Evolutionary conservation across 35 echinoderm and acorn worm species (phyloP).

Genomic region (Anneissia japonica): DNA sequence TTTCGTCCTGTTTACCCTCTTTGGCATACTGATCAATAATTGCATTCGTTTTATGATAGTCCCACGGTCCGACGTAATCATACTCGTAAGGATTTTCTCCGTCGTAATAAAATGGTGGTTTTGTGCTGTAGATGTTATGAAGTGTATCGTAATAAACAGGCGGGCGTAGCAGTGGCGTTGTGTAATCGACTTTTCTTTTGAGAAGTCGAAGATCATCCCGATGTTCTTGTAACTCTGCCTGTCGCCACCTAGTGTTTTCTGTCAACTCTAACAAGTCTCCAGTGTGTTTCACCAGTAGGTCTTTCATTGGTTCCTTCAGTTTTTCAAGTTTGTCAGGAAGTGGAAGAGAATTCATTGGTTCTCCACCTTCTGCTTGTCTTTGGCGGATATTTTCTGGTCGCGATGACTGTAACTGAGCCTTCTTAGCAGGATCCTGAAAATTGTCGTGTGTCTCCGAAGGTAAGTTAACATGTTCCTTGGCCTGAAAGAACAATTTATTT

Average conservation of each 20-base stretch:
- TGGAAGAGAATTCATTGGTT: not conserved
- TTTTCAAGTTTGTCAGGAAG: slow-evolving; percentile 14
- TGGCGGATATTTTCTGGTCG: slow-evolving; percentile 46
- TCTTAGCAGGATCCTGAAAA: slow-evolving; percentile 55
- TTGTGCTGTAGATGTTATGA: slow-evolving; percentile 83
- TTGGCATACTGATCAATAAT: slow-evolving; percentile 52
- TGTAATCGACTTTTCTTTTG: slow-evolving; percentile 84
- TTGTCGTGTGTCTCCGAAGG: slow-evolving; percentile 65
- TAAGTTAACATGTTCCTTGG: slow-evolving; percentile 56
- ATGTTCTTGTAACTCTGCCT: slow-evolving; percentile 82
- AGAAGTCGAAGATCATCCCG: slow-evolving; percentile 75
- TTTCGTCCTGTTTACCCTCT: slow-evolving; percentile 45
- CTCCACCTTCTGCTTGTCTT: not conserved
- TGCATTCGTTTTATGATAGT: slow-evolving; percentile 81
- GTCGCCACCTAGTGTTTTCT: slow-evolving; percentile 72
- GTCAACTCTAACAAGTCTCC: slow-evolving; percentile 57
- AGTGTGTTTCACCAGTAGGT: slow-evolving; percentile 59
- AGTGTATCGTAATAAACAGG: slow-evolving; percentile 88
- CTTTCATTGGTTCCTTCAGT: slow-evolving; percentile 51
- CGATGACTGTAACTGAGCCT: slow-evolving; percentile 37
- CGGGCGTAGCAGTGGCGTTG: slow-evolving; percentile 58
- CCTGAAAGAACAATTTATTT: slow-evolving; percentile 27
- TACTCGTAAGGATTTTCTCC: slow-evolving; percentile 94
- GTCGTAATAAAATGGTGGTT: slow-evolving; percentile 92
- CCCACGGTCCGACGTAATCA: slow-evolving; percentile 83